Evolutionary conservation across 2,888 invertebrate genomes (phyloP), one percentile per base, ranked within the genome.

Genomic region (Drosophila paranaensis): DNA sequence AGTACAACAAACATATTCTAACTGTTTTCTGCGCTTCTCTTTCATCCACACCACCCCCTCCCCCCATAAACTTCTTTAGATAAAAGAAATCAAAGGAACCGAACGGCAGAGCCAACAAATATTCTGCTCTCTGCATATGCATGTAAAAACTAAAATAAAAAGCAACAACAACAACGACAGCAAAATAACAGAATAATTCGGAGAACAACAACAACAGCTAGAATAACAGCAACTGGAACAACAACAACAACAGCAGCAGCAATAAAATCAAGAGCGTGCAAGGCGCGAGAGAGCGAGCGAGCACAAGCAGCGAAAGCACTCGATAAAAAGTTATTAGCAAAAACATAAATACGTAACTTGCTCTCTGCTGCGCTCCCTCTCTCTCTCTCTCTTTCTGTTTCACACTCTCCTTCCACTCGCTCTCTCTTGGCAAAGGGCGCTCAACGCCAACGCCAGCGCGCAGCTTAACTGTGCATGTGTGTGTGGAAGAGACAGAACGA

Each of bases 281-380:
- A 60, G 61, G 72, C 16, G 55, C 54, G 63, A 60, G 61, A 76
- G 64, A 60, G 33, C 6, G 33, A 76, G 64, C 60, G 33, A 33
- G 33, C 33, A 61, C 60, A 70, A 64, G 68, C 57, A 60, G 33
- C 20, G 10, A 75, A 67, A 77, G 74, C 78, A 77, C 74, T 82
- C 85, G 74, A 87, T 81, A 82, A 88, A 86, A 87, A 88, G 79
- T 79, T 83, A 84, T 87, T 85, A 88, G 87, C 80, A 72, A 79
- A 83, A 83, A 84, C 79, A 86, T 86, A 85, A 88, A 88, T 85
- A 85, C 84, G 88, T 82, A 82, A 85, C 74, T 76, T 76, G 76
- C 76, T 50, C 74, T 65, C 73, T 37, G 58, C 48, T 50, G 39
- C 54, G 11, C 61, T 42, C 56, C 5, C 62, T 42, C 65, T 39